Percentiles rank a stretch among this genome's conserved stretches.
Evolutionary conservation across 2,888 invertebrate species (phyloP).

Genomic region (Tuta absoluta): DNA sequence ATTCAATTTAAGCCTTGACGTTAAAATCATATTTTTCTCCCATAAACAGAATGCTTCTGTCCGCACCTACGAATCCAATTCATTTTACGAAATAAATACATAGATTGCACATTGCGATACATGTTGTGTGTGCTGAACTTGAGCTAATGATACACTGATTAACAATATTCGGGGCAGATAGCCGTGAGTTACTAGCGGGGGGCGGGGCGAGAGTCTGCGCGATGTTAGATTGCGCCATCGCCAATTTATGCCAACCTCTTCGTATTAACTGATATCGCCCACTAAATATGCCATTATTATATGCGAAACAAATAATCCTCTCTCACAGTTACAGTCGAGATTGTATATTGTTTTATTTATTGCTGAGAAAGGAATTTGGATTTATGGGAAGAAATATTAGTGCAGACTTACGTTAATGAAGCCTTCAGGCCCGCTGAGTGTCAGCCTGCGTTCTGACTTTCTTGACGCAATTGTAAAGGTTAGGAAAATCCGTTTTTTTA

Average conservation of each 20-base stretch:
- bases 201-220: constrained; percentile 59
- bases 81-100: neutral
- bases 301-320: constrained; percentile 76
- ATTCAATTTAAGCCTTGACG: constrained; percentile 7
- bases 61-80: neutral
- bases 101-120: constrained; percentile 32
- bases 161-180: constrained; percentile 81
- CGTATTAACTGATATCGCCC: constrained; percentile 78
- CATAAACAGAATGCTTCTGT: too few relatives aligned
- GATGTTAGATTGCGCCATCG: constrained; percentile 75
- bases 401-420: constrained; percentile 28
- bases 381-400: constrained; percentile 30
- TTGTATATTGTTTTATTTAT: constrained; percentile 60
- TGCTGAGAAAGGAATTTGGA: constrained; percentile 62
- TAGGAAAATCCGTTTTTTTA: too few relatives aligned
- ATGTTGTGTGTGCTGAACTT: constrained; percentile 53
- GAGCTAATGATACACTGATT: constrained; percentile 80
- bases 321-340: constrained; percentile 53
- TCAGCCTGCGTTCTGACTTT: neutral
- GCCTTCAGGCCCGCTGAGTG: neutral
- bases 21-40: too few relatives aligned
- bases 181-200: constrained; percentile 73
- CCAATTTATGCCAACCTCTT: constrained; percentile 76
- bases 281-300: constrained; percentile 80
- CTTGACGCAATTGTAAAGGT: too few relatives aligned